Base-by-base conservation (phyloP, 2,888 invertebrate genomes). In the Lasioglossum marginatum region DNA sequence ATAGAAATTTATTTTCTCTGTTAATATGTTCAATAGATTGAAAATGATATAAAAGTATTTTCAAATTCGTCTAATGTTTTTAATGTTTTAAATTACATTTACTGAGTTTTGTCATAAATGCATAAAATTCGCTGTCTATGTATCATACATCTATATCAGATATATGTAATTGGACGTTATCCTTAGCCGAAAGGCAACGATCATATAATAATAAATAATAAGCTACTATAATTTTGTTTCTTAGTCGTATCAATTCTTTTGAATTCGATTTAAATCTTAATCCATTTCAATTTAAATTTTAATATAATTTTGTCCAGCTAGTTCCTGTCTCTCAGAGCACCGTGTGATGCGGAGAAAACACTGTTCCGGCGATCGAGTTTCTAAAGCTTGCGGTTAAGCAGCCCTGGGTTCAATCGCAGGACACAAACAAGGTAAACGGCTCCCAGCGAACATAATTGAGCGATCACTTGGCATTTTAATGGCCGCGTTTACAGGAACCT, bases 371-470 rank as follows among this genome's bases (percentile, higher is more conserved):
- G 43, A 45, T 74, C 37, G 52, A 60, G 48, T 70, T 6, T 57
- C 71, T 10, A 37, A 70, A 45, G 57, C 23, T 60, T 45, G 40
- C 27, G 16, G 27, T 23, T 19, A 45, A 48, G n/a, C 34, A 57
- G 60, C 34, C 40, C 8, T 6, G 75, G 60, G 57, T 72, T 81
- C 76, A 72, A 81, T 79, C 77, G 34, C 34, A 43, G 57, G 14
- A n/a, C 45, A 14, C 37, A 14, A 74, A 63, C 75, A 45, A 14
- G 48, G 5, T 40, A 79, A 76, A 74, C 60, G 23, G 45, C 75
- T 75, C n/a, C 19, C 66, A 52, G 52, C 63, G 57, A 82, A 71
- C 57, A 79, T 86, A 79, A 88, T 82, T 82, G 72, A 82, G 60
- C 75, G 52, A 86, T 86, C 81, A 77, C 14, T 57, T 19, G 45